These are phyloP conservation scores for Orcinus orca DNA, from an alignment of 2,113 vertebrate species.

Conservation along the genomic window DNA sequence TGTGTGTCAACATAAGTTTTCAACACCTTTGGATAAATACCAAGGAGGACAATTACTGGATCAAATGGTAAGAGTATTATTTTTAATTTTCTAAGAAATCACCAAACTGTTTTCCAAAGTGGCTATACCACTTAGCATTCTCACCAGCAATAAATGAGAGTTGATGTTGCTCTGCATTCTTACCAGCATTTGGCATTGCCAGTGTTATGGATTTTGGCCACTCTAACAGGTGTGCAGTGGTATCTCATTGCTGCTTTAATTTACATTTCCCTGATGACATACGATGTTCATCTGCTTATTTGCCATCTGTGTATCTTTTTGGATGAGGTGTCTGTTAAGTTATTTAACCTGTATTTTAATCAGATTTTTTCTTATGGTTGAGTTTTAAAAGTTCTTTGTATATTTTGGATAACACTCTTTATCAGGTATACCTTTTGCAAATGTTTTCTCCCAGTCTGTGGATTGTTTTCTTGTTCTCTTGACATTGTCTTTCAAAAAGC, in stretches of 20 bases:
- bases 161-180: not conserved
- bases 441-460: not conserved
- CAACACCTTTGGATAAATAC: not conserved
- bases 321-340: not conserved
- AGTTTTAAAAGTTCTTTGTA: not conserved
- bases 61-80: not conserved
- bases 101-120: not conserved
- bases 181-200: not conserved
- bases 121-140: not conserved
- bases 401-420: not conserved
- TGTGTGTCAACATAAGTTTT: not conserved
- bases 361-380: not conserved
- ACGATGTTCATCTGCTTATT: not conserved
- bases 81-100: not conserved
- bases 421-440: not conserved
- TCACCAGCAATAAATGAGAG: not conserved
- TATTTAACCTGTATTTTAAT: not conserved
- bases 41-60: not conserved
- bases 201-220: not conserved
- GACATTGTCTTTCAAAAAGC: not conserved
- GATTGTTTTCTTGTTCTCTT: not conserved
- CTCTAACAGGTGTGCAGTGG: not conserved
- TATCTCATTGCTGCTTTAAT: not conserved
- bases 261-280: not conserved
- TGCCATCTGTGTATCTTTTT: not conserved